A percentile compares a stretch with the other conserved stretches of the same genome.
These are phyloP conservation scores for Nasalis larvatus DNA, from an alignment of 2,113 vertebrate genomes.

Conservation along the genomic window DNA sequence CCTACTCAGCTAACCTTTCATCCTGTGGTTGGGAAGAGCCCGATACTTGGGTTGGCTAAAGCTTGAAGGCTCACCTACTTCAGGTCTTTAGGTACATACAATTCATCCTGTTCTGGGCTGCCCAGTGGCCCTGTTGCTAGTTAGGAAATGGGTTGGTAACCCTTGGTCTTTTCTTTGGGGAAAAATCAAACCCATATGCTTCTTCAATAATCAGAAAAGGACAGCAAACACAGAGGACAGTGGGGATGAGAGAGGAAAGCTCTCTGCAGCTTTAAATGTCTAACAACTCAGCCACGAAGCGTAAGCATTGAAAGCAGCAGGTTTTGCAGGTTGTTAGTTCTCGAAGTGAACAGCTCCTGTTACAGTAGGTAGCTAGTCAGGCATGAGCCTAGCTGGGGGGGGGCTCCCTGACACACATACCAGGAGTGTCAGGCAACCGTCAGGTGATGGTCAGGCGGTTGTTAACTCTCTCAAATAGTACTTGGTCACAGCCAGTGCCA, in stretches of 20 bases:
- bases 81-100: background rate
- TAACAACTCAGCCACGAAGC: background rate
- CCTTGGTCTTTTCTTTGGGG: background rate
- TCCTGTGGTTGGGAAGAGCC: background rate
- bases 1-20: background rate
- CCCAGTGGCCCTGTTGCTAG: background rate
- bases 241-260: background rate
- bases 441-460: too few relatives aligned
- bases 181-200: background rate
- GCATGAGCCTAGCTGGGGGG: too few relatives aligned
- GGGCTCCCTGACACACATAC: too few relatives aligned
- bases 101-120: background rate
- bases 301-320: background rate
- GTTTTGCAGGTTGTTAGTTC: background rate
- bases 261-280: background rate
- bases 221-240: background rate
- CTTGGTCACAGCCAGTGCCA: too few relatives aligned
- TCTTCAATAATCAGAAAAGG: background rate
- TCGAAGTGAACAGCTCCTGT: background rate
- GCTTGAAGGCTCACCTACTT: background rate
- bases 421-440: too few relatives aligned
- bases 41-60: background rate
- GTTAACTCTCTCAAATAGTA: too few relatives aligned
- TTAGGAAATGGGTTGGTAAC: background rate
- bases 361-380: too few relatives aligned